Percentiles rank a stretch among this genome's conserved stretches.
Evolutionary conservation across 2,888 invertebrate genomes (phyloP).

Genomic region (Perizoma affinitatum): DNA sequence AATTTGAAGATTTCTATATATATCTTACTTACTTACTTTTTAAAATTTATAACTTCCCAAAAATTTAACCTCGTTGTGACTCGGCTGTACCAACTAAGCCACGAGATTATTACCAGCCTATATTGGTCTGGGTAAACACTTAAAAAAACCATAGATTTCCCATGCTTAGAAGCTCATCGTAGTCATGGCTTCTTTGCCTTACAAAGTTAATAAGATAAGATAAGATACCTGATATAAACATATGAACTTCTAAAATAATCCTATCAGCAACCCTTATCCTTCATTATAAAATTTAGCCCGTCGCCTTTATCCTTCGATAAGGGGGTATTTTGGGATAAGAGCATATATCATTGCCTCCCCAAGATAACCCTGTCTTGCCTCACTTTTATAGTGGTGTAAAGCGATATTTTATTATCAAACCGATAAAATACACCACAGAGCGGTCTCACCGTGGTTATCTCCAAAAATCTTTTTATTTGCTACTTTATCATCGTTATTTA

Average conservation of each 20-base stretch:
- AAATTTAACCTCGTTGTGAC: too few relatives aligned
- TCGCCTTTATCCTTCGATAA: conserved; percentile 42
- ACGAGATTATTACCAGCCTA: too few relatives aligned
- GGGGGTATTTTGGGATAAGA: conserved; percentile 42
- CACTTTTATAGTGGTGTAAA: conserved; percentile 67
- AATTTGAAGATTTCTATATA: too few relatives aligned
- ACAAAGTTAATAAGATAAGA: conserved; percentile 21
- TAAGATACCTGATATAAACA: conserved; percentile 24
- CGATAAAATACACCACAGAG: conserved; percentile 65
- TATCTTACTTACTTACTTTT: too few relatives aligned
- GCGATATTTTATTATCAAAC: conserved; percentile 74
- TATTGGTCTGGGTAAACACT: not conserved
- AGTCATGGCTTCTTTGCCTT: conserved; percentile 2
- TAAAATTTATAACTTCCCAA: too few relatives aligned
- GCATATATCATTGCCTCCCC: conserved; percentile 46
- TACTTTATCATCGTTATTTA: conserved; percentile 78
- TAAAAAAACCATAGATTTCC: not conserved
- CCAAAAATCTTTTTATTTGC: conserved; percentile 68
- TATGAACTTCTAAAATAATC: conserved; percentile 22
- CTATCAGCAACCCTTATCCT: conserved; percentile 22
- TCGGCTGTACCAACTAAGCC: too few relatives aligned
- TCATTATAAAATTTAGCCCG: conserved; percentile 28
- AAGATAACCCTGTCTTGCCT: conserved; percentile 57
- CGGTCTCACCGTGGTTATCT: conserved; percentile 64
- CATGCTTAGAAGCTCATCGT: too few relatives aligned